Conservation (phyloP, 2,797 vertebrate genomes). For the Alexandromys oeconomus region DNA sequence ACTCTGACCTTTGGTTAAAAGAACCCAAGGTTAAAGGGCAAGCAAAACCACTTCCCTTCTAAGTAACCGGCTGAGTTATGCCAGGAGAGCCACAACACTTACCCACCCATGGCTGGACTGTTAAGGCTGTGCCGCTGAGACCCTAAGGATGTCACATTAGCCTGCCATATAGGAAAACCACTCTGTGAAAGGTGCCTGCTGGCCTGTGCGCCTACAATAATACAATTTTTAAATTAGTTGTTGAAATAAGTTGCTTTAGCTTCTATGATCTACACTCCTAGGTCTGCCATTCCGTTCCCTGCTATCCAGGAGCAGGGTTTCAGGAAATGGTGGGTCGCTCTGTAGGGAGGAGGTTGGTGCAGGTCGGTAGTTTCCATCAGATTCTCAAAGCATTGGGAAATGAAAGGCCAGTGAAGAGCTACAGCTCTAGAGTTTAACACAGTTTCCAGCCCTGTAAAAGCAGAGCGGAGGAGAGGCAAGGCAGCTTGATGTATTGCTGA, state of each 20-base stretch:
- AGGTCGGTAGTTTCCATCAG: neutral
- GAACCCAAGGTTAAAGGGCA: neutral
- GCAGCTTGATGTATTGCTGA: no score
- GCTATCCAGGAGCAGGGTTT: neutral
- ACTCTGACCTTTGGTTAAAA: neutral
- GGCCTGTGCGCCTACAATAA: neutral
- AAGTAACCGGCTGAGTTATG: neutral
- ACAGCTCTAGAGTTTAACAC: neutral
- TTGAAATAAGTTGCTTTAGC: neutral
- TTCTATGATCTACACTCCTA: neutral
- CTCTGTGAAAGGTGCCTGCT: neutral
- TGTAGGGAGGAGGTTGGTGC: neutral
- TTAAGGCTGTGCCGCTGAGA: neutral
- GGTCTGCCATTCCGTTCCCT: neutral
- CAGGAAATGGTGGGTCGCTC: neutral
- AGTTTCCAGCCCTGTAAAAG: neutral
- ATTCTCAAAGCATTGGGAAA: constrained; percentile 2
- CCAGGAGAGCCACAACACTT: neutral
- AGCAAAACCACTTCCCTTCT: neutral
- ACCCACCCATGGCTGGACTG: fast-evolving
- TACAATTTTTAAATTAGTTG: neutral
- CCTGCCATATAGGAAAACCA: neutral
- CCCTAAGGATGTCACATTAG: neutral
- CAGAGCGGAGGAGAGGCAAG: neutral
- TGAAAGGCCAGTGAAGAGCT: neutral